Evolutionary conservation across 2,113 vertebrate species (phyloP).

Genomic region (Peromyscus polionotus): DNA sequence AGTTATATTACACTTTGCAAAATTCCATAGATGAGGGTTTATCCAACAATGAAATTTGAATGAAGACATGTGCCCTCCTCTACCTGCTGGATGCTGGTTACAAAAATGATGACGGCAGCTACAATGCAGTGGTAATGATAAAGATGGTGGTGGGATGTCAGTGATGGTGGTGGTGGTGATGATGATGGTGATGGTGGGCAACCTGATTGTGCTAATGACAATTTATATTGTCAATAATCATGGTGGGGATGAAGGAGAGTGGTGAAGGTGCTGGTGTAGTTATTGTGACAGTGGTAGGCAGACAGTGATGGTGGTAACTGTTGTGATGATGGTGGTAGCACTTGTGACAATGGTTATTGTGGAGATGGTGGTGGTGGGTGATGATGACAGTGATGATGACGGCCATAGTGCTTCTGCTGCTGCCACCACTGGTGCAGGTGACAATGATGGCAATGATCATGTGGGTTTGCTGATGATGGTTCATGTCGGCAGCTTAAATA

Average conservation of each 20-base stretch:
- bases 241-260: neutral
- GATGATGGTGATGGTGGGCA: neutral
- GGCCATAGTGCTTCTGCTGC: neutral
- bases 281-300: neutral
- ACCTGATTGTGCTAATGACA: neutral
- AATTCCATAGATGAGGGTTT: neutral
- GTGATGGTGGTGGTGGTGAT: neutral
- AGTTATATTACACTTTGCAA: neutral
- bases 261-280: neutral
- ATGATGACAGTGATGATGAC: neutral
- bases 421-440: neutral
- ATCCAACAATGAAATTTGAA: neutral
- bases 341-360: neutral
- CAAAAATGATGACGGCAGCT: rapidly evolving
- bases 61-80: neutral
- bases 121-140: neutral
- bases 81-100: neutral
- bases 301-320: neutral
- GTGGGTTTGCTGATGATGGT: neutral
- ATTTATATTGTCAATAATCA: neutral
- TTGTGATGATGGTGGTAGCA: too few species aligned
- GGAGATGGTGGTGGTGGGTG: neutral
- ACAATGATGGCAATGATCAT: neutral
- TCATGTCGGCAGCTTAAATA: too few species aligned
- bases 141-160: too few species aligned